Conservation (phyloP, 2,113 vertebrate genomes). For the Silurus glanis region DNA sequence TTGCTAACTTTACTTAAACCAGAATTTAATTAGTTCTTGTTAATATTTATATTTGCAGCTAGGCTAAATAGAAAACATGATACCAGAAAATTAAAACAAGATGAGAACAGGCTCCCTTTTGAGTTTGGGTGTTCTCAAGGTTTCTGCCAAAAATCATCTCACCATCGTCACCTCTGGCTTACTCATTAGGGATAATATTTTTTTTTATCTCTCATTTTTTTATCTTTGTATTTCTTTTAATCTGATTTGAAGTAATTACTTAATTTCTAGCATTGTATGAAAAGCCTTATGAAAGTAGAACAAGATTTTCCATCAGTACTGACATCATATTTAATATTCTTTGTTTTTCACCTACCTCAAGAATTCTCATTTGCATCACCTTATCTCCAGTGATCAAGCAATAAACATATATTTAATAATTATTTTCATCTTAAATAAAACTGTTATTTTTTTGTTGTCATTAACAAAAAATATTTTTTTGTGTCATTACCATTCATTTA, state of each 20-base stretch:
- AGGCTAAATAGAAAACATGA: neutral
- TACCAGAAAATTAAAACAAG: too few relatives aligned
- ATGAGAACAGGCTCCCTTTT: too few relatives aligned
- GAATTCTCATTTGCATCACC: neutral
- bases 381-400: slow-evolving; percentile 27
- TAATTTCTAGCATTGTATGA: neutral
- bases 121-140: too few relatives aligned
- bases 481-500: neutral
- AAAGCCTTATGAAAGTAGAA: neutral
- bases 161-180: too few relatives aligned
- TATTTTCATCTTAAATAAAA: slow-evolving; percentile 16
- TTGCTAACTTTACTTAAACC: too few relatives aligned
- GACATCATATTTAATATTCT: neutral
- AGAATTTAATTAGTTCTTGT: neutral
- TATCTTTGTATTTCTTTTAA: too few relatives aligned
- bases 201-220: too few relatives aligned
- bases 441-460: neutral
- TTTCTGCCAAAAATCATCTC: too few relatives aligned
- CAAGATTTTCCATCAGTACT: neutral
- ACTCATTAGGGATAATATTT: too few relatives aligned
- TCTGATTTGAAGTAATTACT: too few relatives aligned
- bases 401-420: slow-evolving; percentile 11
- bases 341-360: neutral
- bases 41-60: neutral
- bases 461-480: too few relatives aligned